Evolutionary conservation across 1,140 invertebrate genomes (phyloP).

Genomic region (Thrips palmi): DNA sequence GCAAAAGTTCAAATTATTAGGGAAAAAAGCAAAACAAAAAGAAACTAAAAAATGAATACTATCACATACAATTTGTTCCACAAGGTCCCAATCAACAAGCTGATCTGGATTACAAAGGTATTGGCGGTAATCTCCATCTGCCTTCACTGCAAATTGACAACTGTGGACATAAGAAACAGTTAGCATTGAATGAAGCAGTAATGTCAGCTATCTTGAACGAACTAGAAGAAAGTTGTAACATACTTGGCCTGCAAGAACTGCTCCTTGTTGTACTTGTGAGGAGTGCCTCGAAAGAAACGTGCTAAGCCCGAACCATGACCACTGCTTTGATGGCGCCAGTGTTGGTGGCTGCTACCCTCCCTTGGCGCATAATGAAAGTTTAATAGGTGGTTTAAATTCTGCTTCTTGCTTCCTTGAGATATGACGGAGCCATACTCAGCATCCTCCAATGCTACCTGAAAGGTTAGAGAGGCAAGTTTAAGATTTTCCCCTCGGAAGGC

Average conservation of each 20-base stretch:
- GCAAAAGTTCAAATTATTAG: constrained; percentile 12
- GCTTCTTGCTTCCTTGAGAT: constrained; percentile 69
- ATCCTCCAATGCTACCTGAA: constrained; percentile 32
- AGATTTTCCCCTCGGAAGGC: constrained; percentile 1
- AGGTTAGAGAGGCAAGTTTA: constrained; percentile 9
- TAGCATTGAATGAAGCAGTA: no score
- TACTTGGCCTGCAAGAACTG: constrained; percentile 88
- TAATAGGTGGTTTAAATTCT: constrained; percentile 79
- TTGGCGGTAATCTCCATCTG: constrained; percentile 52
- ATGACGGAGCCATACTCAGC: constrained; percentile 66
- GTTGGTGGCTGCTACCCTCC: constrained; percentile 19
- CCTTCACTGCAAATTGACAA: constrained; percentile 85
- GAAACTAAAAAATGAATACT: constrained; percentile 3
- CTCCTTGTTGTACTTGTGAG: constrained; percentile 71
- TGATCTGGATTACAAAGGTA: constrained; percentile 69
- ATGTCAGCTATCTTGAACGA: neutral
- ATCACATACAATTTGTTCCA: constrained; percentile 76
- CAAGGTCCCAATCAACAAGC: constrained; percentile 75
- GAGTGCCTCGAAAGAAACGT: neutral
- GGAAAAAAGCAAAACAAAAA: constrained; percentile 12
- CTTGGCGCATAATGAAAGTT: constrained; percentile 64
- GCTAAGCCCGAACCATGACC: constrained; percentile 4
- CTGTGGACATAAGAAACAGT: constrained; percentile 35
- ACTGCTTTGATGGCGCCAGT: constrained; percentile 7
- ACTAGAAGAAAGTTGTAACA: constrained; percentile 16